These are phyloP conservation scores for Paracentrotus lividus DNA, from an alignment of 53 echinoderm and acorn worm genomes.

Conservation along the genomic window DNA sequence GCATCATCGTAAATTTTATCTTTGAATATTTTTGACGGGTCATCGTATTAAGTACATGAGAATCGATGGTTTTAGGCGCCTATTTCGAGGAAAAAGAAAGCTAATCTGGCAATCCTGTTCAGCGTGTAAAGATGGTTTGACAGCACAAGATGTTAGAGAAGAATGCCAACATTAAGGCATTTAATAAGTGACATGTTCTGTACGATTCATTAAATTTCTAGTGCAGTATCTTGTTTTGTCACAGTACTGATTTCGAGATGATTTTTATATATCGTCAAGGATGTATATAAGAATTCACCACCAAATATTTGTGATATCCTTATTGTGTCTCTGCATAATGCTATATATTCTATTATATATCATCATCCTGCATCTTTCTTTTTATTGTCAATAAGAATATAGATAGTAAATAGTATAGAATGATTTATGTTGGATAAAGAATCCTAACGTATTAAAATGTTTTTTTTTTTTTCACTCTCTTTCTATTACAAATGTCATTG, in stretches of 20 bases:
- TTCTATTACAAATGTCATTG: too few relatives aligned
- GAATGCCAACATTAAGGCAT: conserved; percentile 45
- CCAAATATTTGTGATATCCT: conserved; percentile 35
- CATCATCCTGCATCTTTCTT: too few relatives aligned
- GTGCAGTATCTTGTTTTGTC: too few relatives aligned
- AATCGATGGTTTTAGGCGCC: conserved; percentile 72
- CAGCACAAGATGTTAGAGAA: conserved; percentile 14
- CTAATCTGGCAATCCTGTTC: conserved; percentile 59
- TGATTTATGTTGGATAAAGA: too few relatives aligned
- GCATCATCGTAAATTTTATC: conserved; percentile 42
- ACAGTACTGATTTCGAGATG: too few relatives aligned
- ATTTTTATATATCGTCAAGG: neutral
- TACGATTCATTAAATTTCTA: too few relatives aligned
- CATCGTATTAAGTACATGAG: conserved; percentile 63
- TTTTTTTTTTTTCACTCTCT: too few relatives aligned
- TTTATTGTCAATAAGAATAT: too few relatives aligned
- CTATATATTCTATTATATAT: too few relatives aligned
- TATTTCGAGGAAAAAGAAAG: conserved; percentile 70
- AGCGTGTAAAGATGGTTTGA: conserved; percentile 6
- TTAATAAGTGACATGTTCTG: conserved; percentile 54
- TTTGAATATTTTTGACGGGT: conserved; percentile 51
- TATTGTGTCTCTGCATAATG: too few relatives aligned
- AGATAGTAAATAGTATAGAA: too few relatives aligned
- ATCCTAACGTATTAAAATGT: too few relatives aligned
- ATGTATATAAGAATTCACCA: neutral